A percentile compares a stretch with the other conserved stretches of the same genome.
These are phyloP conservation scores for Girardinichthys multiradiatus DNA, from an alignment of 2,113 vertebrate genomes.

Conservation along the genomic window DNA sequence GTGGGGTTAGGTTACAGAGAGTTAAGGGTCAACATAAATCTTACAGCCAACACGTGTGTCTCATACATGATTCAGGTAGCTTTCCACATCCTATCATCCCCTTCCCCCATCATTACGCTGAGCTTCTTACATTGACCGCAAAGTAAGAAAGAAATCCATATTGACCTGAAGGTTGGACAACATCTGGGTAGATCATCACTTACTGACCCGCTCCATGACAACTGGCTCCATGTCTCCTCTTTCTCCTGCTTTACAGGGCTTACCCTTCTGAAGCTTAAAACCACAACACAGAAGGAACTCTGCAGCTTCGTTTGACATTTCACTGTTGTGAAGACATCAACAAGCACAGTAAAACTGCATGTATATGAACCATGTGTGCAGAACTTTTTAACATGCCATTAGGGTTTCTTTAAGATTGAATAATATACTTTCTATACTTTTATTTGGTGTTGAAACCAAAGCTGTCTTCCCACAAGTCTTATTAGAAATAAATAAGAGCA, in stretches of 20 bases:
- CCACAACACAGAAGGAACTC: slow-evolving; percentile 32
- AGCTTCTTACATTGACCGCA: slow-evolving; percentile 28
- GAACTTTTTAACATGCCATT: slow-evolving; percentile 47
- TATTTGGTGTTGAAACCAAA: slow-evolving; percentile 47
- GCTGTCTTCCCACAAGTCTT: slow-evolving; percentile 51
- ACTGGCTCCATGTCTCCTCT: slow-evolving; percentile 12
- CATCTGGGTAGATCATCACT: slow-evolving; percentile 71
- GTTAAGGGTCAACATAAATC: slow-evolving; percentile 25
- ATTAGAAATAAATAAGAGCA: slow-evolving; percentile 55
- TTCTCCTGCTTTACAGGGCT: neutral
- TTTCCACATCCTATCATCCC: slow-evolving; percentile 15
- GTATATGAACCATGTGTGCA: slow-evolving; percentile 17
- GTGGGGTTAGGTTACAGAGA: too few species aligned
- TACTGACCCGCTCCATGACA: slow-evolving; percentile 33
- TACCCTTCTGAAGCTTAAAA: slow-evolving; percentile 23
- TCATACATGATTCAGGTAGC: slow-evolving; percentile 61
- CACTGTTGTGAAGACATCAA: slow-evolving; percentile 52
- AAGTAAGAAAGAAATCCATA: slow-evolving; percentile 6
- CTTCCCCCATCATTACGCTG: slow-evolving; percentile 6
- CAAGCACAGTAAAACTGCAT: slow-evolving; percentile 39
- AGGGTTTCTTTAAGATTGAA: slow-evolving; percentile 33
- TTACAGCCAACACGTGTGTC: slow-evolving; percentile 21
- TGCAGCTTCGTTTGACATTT: slow-evolving; percentile 35
- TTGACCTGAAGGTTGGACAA: slow-evolving; percentile 35
- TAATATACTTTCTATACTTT: slow-evolving; percentile 52